Evolutionary conservation across 2,797 vertebrate species (phyloP).

Genomic region (Oryzias dopingdopingensis): DNA sequence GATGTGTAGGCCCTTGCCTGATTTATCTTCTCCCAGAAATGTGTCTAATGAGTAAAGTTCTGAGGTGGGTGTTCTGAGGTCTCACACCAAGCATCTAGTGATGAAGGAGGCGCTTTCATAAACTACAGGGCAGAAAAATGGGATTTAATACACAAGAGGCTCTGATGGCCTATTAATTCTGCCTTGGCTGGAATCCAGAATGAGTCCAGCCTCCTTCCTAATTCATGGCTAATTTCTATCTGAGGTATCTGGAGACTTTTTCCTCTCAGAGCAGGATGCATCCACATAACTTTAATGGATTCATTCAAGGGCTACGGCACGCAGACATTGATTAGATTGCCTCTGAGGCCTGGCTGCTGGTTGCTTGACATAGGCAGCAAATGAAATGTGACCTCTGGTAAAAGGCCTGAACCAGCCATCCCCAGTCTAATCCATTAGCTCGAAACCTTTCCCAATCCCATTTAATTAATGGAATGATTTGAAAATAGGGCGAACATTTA

Average conservation of each 20-base stretch:
- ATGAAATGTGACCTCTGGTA: constrained; percentile 93
- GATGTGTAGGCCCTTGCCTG: constrained; percentile 56
- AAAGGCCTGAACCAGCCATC: constrained; percentile 86
- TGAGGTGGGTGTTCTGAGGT: constrained; percentile 67
- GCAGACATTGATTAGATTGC: constrained; percentile 92
- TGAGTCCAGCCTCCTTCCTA: constrained; percentile 87
- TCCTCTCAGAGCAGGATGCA: constrained; percentile 84
- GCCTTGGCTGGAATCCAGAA: constrained; percentile 89
- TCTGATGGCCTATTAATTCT: constrained; percentile 95
- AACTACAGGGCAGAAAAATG: constrained; percentile 87
- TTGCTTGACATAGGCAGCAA: constrained; percentile 90
- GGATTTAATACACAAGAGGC: constrained; percentile 93
- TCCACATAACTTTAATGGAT: constrained; percentile 92
- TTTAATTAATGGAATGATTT: constrained; percentile 96
- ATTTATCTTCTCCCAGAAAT: constrained; percentile 72
- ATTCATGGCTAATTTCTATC: constrained; percentile 97
- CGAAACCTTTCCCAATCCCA: constrained; percentile 87
- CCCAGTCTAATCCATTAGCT: constrained; percentile 83
- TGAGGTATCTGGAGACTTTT: constrained; percentile 89
- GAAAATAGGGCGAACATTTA: constrained; percentile 80
- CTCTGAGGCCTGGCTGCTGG: constrained; percentile 81
- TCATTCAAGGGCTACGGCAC: constrained; percentile 82
- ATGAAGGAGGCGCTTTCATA: constrained; percentile 83
- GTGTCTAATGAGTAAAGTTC: constrained; percentile 81
- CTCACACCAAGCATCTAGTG: constrained; percentile 73